Conservation (phyloP, 2,113 vertebrate species). For the Tamias sibiricus region DNA sequence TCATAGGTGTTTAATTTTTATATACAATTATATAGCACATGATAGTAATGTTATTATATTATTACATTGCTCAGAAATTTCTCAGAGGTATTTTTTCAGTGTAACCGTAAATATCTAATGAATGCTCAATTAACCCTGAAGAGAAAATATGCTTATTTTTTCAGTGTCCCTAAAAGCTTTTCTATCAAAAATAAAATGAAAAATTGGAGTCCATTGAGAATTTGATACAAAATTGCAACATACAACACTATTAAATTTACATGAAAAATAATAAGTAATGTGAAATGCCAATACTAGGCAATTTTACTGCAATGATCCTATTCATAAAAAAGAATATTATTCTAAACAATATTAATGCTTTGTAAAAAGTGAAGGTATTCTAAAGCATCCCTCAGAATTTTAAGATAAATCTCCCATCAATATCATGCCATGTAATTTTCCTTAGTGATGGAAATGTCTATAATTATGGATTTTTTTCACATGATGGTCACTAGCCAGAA, state of each 20-base stretch:
- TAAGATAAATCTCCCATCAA: neutral
- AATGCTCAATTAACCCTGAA: conserved; percentile 20
- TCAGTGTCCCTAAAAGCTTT: conserved; percentile 41
- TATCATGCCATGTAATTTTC: neutral
- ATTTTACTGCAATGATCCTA: neutral
- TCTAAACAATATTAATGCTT: neutral
- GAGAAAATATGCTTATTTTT: conserved; percentile 60
- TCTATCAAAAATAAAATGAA: conserved; percentile 63
- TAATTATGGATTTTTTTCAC: neutral
- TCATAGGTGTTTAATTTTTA: neutral
- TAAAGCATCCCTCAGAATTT: too few species aligned
- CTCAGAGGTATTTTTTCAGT: conserved; percentile 39
- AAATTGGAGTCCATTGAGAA: neutral
- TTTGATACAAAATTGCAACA: conserved; percentile 44
- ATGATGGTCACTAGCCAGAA: neutral
- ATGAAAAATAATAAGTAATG: conserved; percentile 4
- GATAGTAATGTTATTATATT: conserved; percentile 55
- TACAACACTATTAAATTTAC: neutral
- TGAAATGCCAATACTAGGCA: neutral
- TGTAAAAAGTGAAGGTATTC: neutral
- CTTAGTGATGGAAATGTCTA: neutral
- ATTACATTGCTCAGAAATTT: conserved; percentile 79
- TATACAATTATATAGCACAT: conserved; percentile 25
- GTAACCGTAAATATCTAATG: conserved; percentile 53
- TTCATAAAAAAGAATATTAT: neutral